Conservation (phyloP, 2,888 invertebrate species). For the Eristalis arbustorum region DNA sequence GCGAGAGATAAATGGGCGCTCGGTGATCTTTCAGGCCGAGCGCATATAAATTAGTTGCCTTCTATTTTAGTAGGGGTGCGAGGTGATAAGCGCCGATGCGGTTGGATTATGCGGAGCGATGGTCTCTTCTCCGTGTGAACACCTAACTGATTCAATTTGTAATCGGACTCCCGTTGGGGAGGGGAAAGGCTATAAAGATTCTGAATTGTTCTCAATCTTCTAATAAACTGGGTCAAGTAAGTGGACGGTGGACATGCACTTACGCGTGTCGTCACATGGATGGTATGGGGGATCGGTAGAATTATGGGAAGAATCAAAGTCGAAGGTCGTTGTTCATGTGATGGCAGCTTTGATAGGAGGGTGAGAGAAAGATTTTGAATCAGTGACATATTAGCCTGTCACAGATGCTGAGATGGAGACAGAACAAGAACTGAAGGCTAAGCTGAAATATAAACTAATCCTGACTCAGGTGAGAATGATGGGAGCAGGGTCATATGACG, state of each 20-base stretch:
- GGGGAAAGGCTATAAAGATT: background rate
- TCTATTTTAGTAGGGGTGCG: background rate
- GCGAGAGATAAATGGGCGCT: slow-evolving; percentile 19
- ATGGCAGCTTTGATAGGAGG: too few relatives aligned
- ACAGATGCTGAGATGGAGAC: too few relatives aligned
- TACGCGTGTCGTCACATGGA: background rate
- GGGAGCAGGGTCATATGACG: too few relatives aligned
- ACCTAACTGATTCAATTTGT: background rate
- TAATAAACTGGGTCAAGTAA: background rate
- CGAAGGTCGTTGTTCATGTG: background rate
- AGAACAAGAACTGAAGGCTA: too few relatives aligned
- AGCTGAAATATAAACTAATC: too few relatives aligned
- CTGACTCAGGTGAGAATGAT: too few relatives aligned
- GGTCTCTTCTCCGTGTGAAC: background rate
- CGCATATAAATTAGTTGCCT: slow-evolving; percentile 5
- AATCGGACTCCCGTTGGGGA: background rate
- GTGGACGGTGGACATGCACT: background rate
- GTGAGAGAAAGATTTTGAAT: too few relatives aligned
- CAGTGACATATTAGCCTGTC: too few relatives aligned
- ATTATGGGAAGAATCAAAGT: background rate
- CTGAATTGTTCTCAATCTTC: background rate
- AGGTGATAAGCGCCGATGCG: slow-evolving; percentile 20
- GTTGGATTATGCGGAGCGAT: slow-evolving; percentile 7
- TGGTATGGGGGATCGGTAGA: background rate
- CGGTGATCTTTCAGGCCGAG: background rate